Percentiles rank a stretch among this genome's conserved stretches.
These are phyloP conservation scores for Microcebus jonahi DNA, from an alignment of 2,113 vertebrate genomes.

Conservation along the genomic window DNA sequence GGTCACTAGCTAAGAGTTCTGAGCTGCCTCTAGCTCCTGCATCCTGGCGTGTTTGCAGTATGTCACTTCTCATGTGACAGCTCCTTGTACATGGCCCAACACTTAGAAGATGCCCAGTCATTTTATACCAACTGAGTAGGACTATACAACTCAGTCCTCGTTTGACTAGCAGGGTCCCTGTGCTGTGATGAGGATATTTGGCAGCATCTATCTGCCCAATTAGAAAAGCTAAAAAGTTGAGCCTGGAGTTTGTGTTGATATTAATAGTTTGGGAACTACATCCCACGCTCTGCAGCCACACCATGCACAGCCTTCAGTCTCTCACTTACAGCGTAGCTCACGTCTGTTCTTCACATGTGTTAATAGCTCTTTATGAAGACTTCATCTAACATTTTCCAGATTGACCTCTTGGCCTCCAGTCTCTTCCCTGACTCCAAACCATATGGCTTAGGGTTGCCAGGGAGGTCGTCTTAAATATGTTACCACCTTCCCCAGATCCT, in stretches of 20 bases:
- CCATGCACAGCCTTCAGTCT: background rate
- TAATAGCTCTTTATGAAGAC: background rate
- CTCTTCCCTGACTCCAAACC: background rate
- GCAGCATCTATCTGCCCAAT: background rate
- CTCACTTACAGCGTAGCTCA: background rate
- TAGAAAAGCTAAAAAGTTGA: background rate
- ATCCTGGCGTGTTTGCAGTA: background rate
- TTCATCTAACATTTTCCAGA: background rate
- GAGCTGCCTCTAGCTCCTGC: background rate
- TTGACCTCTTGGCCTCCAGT: background rate
- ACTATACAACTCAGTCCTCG: background rate
- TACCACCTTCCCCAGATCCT: background rate
- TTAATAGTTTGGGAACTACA: background rate
- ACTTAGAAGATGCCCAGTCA: background rate
- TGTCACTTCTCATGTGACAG: accelerated
- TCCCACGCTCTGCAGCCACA: background rate
- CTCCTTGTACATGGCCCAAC: background rate
- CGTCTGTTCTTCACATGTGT: background rate
- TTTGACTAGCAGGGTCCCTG: background rate
- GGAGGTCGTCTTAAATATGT: background rate
- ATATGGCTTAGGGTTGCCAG: background rate
- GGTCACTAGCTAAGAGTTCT: background rate
- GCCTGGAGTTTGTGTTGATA: background rate
- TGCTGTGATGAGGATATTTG: too few relatives aligned
- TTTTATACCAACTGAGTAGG: background rate